These are phyloP conservation scores for Huso huso DNA, from an alignment of 2,797 vertebrate genomes.

Conservation along the genomic window DNA sequence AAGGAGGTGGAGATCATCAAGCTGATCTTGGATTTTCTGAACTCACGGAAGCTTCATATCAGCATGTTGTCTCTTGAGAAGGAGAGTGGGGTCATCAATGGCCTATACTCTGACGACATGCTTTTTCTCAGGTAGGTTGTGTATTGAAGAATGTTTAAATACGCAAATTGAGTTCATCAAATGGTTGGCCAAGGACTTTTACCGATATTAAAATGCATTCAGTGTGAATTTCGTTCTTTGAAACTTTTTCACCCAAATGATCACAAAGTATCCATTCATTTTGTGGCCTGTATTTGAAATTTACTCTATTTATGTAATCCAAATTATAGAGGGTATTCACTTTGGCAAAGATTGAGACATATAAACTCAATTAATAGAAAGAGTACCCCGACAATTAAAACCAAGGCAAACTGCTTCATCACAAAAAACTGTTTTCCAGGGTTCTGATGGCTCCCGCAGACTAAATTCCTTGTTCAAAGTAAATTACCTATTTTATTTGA, in stretches of 20 bases:
- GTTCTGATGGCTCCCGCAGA: too few species aligned
- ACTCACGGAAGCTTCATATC: conserved; percentile 90
- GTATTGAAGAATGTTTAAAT: too few species aligned
- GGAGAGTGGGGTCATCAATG: conserved; percentile 93
- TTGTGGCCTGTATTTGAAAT: neutral
- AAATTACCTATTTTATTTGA: too few species aligned
- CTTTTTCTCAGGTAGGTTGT: conserved; percentile 83
- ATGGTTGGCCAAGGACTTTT: too few species aligned
- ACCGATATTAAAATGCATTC: neutral
- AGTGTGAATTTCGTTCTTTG: neutral
- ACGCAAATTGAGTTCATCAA: too few species aligned
- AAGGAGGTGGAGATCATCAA: conserved; percentile 96
- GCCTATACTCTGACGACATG: conserved; percentile 96
- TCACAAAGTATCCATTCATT: neutral
- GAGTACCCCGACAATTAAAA: conserved; percentile 2
- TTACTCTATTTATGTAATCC: neutral
- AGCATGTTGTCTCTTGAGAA: conserved; percentile 94
- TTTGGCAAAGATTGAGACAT: neutral
- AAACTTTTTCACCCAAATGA: neutral
- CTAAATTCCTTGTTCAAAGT: too few species aligned
- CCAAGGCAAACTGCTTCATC: too few species aligned
- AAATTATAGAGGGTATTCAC: neutral
- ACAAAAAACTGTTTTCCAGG: too few species aligned
- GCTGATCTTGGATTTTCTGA: conserved; percentile 88
- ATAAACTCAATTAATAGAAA: neutral